Percentiles rank a stretch among this genome's conserved stretches.
Conservation (phyloP, 2,888 invertebrate species). For the Mesodorylaimus sp. region DNA sequence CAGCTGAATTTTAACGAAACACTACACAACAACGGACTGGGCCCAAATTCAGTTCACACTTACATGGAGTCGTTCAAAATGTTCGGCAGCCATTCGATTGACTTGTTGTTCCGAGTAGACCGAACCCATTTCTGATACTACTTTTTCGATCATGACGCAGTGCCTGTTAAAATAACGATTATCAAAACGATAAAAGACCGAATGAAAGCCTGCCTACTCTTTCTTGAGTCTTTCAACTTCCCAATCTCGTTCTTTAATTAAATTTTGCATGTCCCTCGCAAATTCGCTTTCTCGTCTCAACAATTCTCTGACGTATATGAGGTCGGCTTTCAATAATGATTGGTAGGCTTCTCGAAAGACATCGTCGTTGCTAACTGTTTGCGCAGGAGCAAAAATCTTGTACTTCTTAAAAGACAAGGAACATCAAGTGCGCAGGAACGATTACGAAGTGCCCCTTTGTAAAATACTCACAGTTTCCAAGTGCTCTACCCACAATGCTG, state of each 20-base stretch:
- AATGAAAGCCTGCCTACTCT: background rate
- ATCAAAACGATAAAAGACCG: background rate
- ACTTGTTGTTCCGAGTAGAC: background rate
- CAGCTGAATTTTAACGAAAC: slow-evolving; percentile 41
- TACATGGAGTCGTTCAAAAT: slow-evolving; percentile 2
- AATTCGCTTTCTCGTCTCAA: background rate
- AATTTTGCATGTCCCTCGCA: background rate
- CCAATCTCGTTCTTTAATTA: background rate
- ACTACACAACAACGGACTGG: background rate
- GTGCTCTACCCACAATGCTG: background rate
- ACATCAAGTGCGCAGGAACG: too few species aligned
- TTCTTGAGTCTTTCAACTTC: background rate
- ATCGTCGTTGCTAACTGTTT: background rate
- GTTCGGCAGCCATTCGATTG: background rate
- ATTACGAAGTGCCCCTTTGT: too few species aligned
- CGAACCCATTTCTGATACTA: background rate
- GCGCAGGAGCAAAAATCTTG: too few species aligned
- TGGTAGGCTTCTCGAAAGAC: background rate
- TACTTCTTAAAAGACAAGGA: too few species aligned
- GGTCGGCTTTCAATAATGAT: background rate
- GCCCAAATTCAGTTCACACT: background rate
- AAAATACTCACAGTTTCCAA: too few species aligned
- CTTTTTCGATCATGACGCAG: too few species aligned
- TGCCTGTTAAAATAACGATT: background rate
- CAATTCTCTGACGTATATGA: background rate